Conservation (phyloP, 2,113 vertebrate species). For the Peromyscus maniculatus region DNA sequence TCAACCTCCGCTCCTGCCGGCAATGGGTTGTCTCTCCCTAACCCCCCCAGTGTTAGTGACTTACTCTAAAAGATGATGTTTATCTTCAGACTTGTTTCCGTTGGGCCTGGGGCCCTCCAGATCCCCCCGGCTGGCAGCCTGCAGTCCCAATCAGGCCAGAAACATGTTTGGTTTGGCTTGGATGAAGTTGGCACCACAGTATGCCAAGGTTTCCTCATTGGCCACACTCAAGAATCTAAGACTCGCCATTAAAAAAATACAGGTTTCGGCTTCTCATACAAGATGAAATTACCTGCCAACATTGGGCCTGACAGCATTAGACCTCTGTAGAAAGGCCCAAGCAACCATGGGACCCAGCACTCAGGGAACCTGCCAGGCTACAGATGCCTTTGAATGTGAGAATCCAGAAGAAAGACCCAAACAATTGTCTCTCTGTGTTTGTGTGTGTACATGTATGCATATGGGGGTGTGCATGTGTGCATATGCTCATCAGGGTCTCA, state of each 20-base stretch:
- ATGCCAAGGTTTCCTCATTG: neutral
- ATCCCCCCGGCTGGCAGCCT: neutral
- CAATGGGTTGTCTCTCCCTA: neutral
- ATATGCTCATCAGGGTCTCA: neutral
- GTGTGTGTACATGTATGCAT: neutral
- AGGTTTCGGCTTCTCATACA: neutral
- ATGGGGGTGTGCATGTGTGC: neutral
- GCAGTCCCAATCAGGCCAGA: neutral
- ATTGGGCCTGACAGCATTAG: neutral
- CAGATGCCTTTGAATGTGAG: neutral
- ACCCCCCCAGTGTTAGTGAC: neutral
- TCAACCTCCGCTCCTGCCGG: accelerated
- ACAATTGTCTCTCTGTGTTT: neutral
- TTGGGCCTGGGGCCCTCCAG: neutral
- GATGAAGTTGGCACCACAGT: neutral
- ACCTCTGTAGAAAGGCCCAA: accelerated
- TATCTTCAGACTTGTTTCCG: neutral
- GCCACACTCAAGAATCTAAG: constrained; percentile 23
- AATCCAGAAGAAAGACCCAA: constrained; percentile 5
- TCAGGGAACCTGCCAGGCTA: no score
- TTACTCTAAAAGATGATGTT: neutral
- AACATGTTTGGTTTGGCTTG: neutral
- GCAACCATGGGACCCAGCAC: accelerated
- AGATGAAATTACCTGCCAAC: neutral
- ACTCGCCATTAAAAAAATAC: constrained; percentile 22